Evolutionary conservation across 2,113 vertebrate species (phyloP), one percentile per base, ranked within the genome.

Genomic region (Mustela lutreola): DNA sequence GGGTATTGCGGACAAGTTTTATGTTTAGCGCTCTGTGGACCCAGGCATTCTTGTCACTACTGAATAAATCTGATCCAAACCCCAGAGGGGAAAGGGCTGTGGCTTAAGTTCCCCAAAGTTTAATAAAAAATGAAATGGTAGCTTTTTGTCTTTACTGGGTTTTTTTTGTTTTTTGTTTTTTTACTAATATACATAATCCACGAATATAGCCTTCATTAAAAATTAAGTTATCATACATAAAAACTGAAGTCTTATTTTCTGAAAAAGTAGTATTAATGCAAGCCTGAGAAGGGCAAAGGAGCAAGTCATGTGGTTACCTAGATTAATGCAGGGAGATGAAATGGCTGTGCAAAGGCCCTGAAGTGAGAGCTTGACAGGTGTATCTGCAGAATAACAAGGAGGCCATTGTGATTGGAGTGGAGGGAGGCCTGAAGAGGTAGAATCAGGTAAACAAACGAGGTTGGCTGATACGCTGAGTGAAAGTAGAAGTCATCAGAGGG

Each of bases 181-280:
- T n/a, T 36, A 70, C n/a, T 36, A 70, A 65, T 24, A 94, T 22
- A 84, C 78, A 24, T 42, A 81, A 70, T 81, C 60, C 9, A 48
- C 63, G 22, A 42, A 87, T 45, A 89, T 0, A 60, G 45, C 62
- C 53, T 86, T 86, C n/a, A 87, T 90, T 79, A 81, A 96, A 80
- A 80, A 82, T 60, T 39, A 87, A 36, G 73, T 97, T 86, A 76
- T 65, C 56, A 79, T 56, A 42, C 16, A 53, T 75, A 71, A 76
- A 95, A 94, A 36, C 56, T 76, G 63, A 94, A 96, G 58, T 26
- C 48, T 63, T 91, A 24, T 42, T 76, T 91, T 67, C 24, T 76
- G 31, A 48, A 70, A 91, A 91, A 56, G 87, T 67, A 80, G 7
- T 76, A 76, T 89, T 70, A 82, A 36, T 26, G 26, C 60, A 87